phyloP scores from a whole-genome alignment of 2,797 vertebrate species.

The Loriculus beryllinus region DNA sequence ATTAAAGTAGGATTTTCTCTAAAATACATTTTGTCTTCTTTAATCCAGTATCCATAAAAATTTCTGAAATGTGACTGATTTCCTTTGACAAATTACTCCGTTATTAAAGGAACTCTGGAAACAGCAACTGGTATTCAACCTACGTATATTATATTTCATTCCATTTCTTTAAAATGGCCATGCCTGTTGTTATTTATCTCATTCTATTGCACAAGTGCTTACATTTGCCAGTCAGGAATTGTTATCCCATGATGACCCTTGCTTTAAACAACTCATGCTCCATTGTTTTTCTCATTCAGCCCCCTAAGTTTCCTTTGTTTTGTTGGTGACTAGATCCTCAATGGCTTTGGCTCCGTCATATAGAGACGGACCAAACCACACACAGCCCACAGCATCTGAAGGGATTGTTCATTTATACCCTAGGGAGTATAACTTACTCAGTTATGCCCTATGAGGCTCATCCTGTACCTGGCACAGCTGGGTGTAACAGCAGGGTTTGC shows the following conservation, averaged over 20 bases:
- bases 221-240: neutral
- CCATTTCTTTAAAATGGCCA: neutral
- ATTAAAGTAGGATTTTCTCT: neutral
- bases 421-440: neutral
- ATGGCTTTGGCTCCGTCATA: neutral
- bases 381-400: neutral
- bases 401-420: neutral
- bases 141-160: neutral
- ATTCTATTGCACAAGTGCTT: neutral
- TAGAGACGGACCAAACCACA: neutral
- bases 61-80: neutral
- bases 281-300: neutral
- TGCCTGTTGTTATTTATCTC: neutral
- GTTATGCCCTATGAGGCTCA: neutral
- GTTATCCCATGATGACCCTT: neutral
- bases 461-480: neutral
- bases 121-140: neutral
- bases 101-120: neutral
- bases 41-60: neutral
- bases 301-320: neutral
- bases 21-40: neutral
- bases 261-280: neutral
- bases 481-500: neutral
- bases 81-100: neutral
- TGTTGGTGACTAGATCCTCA: neutral